A percentile compares a stretch with the other conserved stretches of the same genome.
Evolutionary conservation across 2,113 vertebrate species (phyloP).

Genomic region (Proteles cristata): DNA sequence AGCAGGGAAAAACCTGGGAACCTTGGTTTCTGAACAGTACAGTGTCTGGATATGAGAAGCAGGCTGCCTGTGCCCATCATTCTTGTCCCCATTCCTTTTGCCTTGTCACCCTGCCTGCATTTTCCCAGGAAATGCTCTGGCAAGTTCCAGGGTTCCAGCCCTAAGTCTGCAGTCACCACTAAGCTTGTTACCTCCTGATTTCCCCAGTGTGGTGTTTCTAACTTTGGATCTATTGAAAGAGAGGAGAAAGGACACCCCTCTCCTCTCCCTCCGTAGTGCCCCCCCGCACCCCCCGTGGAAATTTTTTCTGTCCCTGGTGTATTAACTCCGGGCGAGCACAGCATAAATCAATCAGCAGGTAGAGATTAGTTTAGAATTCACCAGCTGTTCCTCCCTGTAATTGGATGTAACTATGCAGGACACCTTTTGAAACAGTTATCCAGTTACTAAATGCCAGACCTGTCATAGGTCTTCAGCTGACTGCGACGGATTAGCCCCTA

Average conservation of each 20-base stretch:
- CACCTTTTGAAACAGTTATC: slow-evolving; percentile 84
- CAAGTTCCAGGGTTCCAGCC: not conserved
- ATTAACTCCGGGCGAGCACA: slow-evolving; percentile 72
- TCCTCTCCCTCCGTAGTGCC: slow-evolving; percentile 15
- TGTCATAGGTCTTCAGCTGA: slow-evolving; percentile 83
- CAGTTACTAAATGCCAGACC: slow-evolving; percentile 83
- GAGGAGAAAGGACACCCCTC: slow-evolving; percentile 65
- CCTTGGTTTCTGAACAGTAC: slow-evolving; percentile 37
- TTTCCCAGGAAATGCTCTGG: slow-evolving; percentile 3
- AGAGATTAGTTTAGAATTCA: slow-evolving; percentile 84
- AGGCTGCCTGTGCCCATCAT: not conserved
- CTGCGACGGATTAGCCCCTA: slow-evolving; percentile 80
- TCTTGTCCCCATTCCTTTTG: not conserved
- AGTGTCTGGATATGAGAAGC: not conserved
- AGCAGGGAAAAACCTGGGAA: not conserved
- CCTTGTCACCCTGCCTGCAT: not conserved
- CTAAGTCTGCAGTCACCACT: not conserved
- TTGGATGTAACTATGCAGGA: slow-evolving; percentile 84
- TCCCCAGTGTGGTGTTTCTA: slow-evolving; percentile 6
- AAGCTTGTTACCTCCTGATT: not conserved
- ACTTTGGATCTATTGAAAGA: slow-evolving; percentile 61
- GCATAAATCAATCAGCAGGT: slow-evolving; percentile 84
- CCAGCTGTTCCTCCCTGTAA: slow-evolving; percentile 83
- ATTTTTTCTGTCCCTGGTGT: slow-evolving; percentile 80
- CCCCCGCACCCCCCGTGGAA: slow-evolving; percentile 65